Percentiles rank a stretch among this genome's conserved stretches.
These are phyloP conservation scores for Mythimna loreyi DNA, from an alignment of 2,888 invertebrate genomes.

Conservation along the genomic window DNA sequence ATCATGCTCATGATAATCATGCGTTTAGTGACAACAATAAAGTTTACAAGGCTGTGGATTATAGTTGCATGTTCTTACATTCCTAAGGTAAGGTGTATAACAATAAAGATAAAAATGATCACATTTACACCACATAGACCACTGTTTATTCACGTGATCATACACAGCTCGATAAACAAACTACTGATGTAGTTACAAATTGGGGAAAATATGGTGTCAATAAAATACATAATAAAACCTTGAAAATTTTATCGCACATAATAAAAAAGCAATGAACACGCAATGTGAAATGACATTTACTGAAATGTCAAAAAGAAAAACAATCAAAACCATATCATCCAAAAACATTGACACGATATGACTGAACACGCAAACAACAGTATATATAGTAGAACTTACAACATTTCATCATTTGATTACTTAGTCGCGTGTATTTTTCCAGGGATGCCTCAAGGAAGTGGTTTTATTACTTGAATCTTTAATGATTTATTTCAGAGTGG, in stretches of 20 bases:
- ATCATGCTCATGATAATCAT: conserved; percentile 11
- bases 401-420: conserved; percentile 44
- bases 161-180: background rate
- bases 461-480: conserved; percentile 19
- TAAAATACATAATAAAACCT: conserved; percentile 2
- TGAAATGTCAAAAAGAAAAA: conserved; percentile 31
- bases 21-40: conserved; percentile 33
- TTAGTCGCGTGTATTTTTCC: conserved; percentile 40
- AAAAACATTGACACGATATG: conserved; percentile 26
- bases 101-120: conserved; percentile 48
- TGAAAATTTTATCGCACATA: conserved; percentile 9
- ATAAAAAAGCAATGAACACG: background rate
- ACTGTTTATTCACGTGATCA: conserved; percentile 49
- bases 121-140: conserved; percentile 21
- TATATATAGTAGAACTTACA: conserved; percentile 11
- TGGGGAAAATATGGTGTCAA: background rate
- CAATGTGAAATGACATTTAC: background rate
- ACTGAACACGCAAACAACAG: conserved; percentile 31
- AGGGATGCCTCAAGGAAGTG: conserved; percentile 30
- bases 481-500: conserved; percentile 13
- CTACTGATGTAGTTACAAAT: conserved; percentile 13
- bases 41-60: conserved; percentile 49
- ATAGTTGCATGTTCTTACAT: conserved; percentile 40
- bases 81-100: conserved; percentile 44
- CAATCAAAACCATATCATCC: conserved; percentile 11